Conservation (phyloP, 2,113 vertebrate species). For the Gopherus flavomarginatus region DNA sequence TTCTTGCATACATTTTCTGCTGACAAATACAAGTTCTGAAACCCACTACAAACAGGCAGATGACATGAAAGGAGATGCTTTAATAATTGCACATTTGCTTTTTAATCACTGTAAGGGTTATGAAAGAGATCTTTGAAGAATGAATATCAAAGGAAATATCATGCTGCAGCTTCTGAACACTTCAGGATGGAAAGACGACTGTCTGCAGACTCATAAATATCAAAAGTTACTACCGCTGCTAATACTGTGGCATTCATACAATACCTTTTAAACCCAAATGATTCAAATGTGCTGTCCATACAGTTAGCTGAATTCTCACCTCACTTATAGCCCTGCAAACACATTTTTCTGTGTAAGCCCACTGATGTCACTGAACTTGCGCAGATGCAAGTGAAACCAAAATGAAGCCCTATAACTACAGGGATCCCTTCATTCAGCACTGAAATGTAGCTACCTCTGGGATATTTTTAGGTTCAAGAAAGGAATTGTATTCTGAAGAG, state of each 20-base stretch:
- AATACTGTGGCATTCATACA: not conserved
- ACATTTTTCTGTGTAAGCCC: rapidly evolving
- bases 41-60: not conserved
- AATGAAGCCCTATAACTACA: not conserved
- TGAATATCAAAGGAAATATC: constrained; percentile 17
- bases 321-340: not conserved
- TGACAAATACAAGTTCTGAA: not conserved
- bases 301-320: not conserved
- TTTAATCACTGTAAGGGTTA: not conserved
- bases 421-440: not conserved
- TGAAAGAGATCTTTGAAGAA: not conserved
- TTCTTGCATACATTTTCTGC: constrained; percentile 59
- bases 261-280: not conserved
- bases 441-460: not conserved
- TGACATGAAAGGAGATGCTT: not conserved
- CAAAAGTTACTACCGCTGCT: not conserved
- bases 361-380: rapidly evolving
- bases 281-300: not conserved
- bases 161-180: not conserved
- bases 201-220: not conserved
- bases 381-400: not conserved
- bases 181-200: not conserved
- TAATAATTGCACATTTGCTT: not conserved
- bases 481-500: not conserved
- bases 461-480: not conserved